Evolutionary conservation across 2,113 vertebrate genomes (phyloP), one percentile per base, ranked within the genome.

Genomic region (Leuciscus idus): DNA sequence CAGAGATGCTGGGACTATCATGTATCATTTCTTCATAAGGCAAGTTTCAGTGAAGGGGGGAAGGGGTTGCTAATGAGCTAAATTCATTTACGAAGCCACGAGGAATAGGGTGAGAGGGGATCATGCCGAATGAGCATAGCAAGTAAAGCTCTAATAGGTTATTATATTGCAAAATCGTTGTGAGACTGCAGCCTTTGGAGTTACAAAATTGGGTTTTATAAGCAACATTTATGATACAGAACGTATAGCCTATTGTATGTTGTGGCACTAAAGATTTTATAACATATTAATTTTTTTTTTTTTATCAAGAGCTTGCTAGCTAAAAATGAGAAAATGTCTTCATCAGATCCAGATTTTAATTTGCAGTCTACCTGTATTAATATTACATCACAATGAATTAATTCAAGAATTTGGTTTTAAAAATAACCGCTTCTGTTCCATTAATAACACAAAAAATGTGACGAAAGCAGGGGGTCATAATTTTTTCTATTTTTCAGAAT

Each of bases 71-170:
- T 89, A 84, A 85, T 85, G 80, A 87, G 36, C 19, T 7, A 83
- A 83, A 87, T 74, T 43, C 46, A 83, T 87, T 87, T 85, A 85
- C 30, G 19, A 77, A 62, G 72, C 52, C 84, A 70, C 28, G 15
- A 88, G 64, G 61, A 78, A 83, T 70, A 81, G 62, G 73, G 39
- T 39, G 39, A 86, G 62, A 52, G 75, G 6, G 46, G 26, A 70
- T 57, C n/a, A 19, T 6, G 11, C 30, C 15, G 4, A 21, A 74
- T 43, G 48, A 73, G 82, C 48, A 10, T 8, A 39, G 48, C 82
- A 57, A 73, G 10, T 57, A 26, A 57, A 84, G 68, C 11, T 72
- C 48, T 83, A 72, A 84, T 57, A 39, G 50, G 28, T 30, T 72
- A 39, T 83, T 83, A 73, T 70, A 36, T 57, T 26, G 64, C 57